Conservation (phyloP, 2,113 vertebrate genomes). For the Hydrolagus affinis region DNA sequence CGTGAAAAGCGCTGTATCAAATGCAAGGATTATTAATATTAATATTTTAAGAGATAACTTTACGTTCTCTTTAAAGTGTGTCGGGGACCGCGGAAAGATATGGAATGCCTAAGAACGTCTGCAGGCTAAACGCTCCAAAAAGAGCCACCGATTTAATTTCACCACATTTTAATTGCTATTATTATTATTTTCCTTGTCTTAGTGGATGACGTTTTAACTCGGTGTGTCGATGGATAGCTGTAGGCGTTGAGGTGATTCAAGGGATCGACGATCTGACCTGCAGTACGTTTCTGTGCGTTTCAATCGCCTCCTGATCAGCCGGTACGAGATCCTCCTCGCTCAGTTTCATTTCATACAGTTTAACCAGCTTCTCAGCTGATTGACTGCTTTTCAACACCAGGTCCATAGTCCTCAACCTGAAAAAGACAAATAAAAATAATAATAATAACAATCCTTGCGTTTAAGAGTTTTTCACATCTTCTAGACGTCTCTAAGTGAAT, state of each 20-base stretch:
- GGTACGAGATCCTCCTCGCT: slow-evolving; percentile 87
- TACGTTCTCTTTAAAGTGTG: neutral
- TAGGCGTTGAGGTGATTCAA: neutral
- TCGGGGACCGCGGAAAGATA: too few species aligned
- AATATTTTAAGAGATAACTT: neutral
- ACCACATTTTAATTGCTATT: too few species aligned
- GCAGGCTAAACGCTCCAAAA: too few species aligned
- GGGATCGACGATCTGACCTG: slow-evolving; percentile 49
- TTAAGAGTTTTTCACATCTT: too few species aligned
- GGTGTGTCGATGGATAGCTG: neutral
- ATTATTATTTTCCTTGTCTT: neutral
- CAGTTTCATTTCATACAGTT: slow-evolving; percentile 76
- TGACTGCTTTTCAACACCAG: slow-evolving; percentile 69
- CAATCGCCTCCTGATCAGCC: slow-evolving; percentile 66
- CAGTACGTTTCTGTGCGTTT: slow-evolving; percentile 58
- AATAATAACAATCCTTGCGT: too few species aligned
- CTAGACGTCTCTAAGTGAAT: too few species aligned
- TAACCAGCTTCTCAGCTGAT: slow-evolving; percentile 77
- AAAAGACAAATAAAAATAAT: neutral
- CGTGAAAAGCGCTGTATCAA: too few species aligned
- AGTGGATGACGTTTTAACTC: neutral
- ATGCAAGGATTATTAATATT: too few species aligned
- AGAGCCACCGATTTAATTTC: neutral
- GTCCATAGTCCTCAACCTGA: slow-evolving; percentile 81
- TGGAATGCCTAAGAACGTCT: too few species aligned